Percentiles rank a stretch among this genome's conserved stretches.
Conservation (phyloP, 2,888 invertebrate genomes). For the Axea sp. region DNA sequence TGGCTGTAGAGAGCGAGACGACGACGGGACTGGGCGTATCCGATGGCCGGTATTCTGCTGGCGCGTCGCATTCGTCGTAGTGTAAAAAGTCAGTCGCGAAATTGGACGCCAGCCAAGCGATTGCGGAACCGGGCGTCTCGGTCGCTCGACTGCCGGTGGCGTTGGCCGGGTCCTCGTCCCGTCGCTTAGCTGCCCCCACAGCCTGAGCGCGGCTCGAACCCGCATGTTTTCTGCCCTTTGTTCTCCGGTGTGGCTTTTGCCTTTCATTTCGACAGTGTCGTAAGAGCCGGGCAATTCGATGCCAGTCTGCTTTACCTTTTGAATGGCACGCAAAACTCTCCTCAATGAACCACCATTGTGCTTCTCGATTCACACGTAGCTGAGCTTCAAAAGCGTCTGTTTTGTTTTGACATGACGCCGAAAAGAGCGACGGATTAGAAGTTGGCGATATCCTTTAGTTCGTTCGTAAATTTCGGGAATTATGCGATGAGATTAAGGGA, state of each 20-base stretch:
- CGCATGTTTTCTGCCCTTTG: slow-evolving; percentile 50
- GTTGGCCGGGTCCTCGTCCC: slow-evolving; percentile 62
- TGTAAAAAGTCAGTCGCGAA: slow-evolving; percentile 72
- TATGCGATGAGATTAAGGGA: slow-evolving; percentile 10
- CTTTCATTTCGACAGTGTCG: slow-evolving; percentile 46
- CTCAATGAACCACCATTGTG: slow-evolving; percentile 11
- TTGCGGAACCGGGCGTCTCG: slow-evolving; percentile 70
- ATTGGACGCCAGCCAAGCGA: slow-evolving; percentile 76
- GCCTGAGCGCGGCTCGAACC: no score
- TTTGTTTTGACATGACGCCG: slow-evolving; percentile 38
- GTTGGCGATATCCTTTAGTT: slow-evolving; percentile 2
- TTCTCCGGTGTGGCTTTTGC: slow-evolving; percentile 47
- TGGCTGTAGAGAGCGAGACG: slow-evolving; percentile 42
- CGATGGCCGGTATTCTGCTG: slow-evolving; percentile 68
- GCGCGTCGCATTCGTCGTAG: slow-evolving; percentile 68
- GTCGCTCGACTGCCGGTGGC: slow-evolving; percentile 7
- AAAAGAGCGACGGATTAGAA: slow-evolving; percentile 27
- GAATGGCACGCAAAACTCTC: slow-evolving; percentile 18
- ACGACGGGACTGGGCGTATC: slow-evolving; percentile 62
- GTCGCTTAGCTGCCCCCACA: slow-evolving; percentile 15
- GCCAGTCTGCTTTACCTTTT: slow-evolving; percentile 12
- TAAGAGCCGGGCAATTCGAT: slow-evolving; percentile 19
- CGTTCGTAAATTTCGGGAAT: slow-evolving; percentile 3
- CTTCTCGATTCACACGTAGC: slow-evolving; percentile 3
- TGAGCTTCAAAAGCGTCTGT: slow-evolving; percentile 9